Percentiles rank a stretch among this genome's conserved stretches.
These are phyloP conservation scores for Lagenorhynchus albirostris DNA, from an alignment of 2,113 vertebrate species.

Conservation along the genomic window DNA sequence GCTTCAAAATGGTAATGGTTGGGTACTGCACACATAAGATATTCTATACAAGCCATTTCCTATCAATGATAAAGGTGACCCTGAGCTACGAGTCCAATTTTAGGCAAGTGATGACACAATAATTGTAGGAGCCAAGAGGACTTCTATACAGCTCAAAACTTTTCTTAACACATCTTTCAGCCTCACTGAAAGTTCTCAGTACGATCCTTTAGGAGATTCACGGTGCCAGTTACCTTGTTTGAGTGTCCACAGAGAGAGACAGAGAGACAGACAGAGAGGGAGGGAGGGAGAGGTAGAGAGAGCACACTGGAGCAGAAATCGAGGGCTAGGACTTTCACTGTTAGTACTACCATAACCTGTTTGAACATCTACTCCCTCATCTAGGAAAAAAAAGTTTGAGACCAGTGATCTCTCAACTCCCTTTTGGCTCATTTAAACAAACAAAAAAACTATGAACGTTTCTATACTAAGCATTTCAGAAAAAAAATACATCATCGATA, in stretches of 20 bases:
- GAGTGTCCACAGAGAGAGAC: rapidly evolving
- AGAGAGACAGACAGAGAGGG: neutral
- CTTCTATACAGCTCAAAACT: neutral
- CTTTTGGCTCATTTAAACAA: neutral
- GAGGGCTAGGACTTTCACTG: neutral
- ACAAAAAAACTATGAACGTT: neutral
- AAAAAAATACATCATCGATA: neutral
- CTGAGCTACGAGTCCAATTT: neutral
- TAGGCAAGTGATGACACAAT: neutral
- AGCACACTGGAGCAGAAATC: neutral
- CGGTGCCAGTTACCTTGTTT: neutral
- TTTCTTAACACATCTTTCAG: neutral
- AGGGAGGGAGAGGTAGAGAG: neutral
- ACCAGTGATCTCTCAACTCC: neutral
- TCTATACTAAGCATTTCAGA: neutral
- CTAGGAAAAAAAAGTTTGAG: neutral
- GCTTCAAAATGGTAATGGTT: neutral
- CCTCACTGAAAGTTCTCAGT: neutral
- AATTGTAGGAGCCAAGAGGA: neutral
- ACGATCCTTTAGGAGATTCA: neutral
- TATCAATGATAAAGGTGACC: neutral
- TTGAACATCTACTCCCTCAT: neutral
- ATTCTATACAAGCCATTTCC: neutral
- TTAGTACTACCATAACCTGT: neutral
- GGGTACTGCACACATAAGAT: neutral